Percentiles rank a stretch among this genome's conserved stretches.
These are phyloP conservation scores for Brachionus rotundiformis DNA, from an alignment of 1,140 invertebrate species.

Conservation along the genomic window DNA sequence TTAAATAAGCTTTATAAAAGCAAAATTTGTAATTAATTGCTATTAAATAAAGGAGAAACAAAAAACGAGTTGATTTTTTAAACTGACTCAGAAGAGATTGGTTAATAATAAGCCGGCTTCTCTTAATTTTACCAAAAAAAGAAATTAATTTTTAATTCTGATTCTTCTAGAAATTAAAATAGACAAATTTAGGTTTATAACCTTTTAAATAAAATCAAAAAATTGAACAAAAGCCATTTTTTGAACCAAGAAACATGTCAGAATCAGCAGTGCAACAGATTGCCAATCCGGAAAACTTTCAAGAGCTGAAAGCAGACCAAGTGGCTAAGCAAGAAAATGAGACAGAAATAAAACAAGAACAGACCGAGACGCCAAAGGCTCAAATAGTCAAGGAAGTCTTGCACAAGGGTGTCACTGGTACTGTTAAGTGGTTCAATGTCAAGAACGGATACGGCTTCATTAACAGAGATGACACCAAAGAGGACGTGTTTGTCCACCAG, in stretches of 20 bases:
- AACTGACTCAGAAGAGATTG: too few species aligned
- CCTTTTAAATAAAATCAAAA: slow-evolving; percentile 32
- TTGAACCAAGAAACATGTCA: slow-evolving; percentile 27
- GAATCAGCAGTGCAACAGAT: background rate
- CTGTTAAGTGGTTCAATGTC: slow-evolving; percentile 97
- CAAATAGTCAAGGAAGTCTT: slow-evolving; percentile 36
- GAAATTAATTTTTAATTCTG: background rate
- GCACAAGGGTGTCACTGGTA: slow-evolving; percentile 71
- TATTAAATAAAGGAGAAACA: background rate
- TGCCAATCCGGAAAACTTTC: background rate
- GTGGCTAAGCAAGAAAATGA: background rate
- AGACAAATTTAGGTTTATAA: slow-evolving; percentile 10
- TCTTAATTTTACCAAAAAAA: too few species aligned
- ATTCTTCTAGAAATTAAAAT: background rate
- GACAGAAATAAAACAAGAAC: background rate
- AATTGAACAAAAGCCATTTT: slow-evolving; percentile 33
- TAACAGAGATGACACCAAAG: slow-evolving; percentile 95
- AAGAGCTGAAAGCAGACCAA: background rate
- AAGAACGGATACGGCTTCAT: slow-evolving; percentile 99
- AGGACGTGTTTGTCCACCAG: slow-evolving; percentile 97
- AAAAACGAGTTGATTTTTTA: background rate
- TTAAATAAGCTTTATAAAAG: background rate
- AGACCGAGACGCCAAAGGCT: background rate
- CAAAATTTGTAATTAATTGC: background rate
- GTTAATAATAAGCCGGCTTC: background rate